phyloP scores from a whole-genome alignment of 2,113 vertebrate genomes.

The Oryctolagus cuniculus region mOryCun1.1 NC_091441.1:65962001-65962500 shows the following conservation, averaged over 20 bases:
- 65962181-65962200: slow-evolving; percentile 88
- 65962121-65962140: slow-evolving; percentile 41
- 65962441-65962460: neutral
- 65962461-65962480: neutral
- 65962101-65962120: too few species aligned
- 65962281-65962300: slow-evolving; percentile 97
- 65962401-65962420: neutral
- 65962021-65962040: neutral
- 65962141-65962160: slow-evolving; percentile 74
- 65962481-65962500: neutral
- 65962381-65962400: too few species aligned
- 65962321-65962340: neutral
- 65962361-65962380: neutral
- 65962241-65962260: slow-evolving; percentile 99
- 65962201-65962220: slow-evolving; percentile 90
- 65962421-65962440: neutral
- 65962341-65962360: neutral
- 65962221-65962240: slow-evolving; percentile 99
- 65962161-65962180: slow-evolving; percentile 72
- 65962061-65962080: neutral
- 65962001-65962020: neutral
- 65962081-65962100: neutral
- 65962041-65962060: neutral
- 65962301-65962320: slow-evolving; percentile 79
- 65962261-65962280: slow-evolving; percentile 96